Evolutionary conservation across 2,797 vertebrate genomes (phyloP).

Genomic region (Crocidura indochinensis): DNA sequence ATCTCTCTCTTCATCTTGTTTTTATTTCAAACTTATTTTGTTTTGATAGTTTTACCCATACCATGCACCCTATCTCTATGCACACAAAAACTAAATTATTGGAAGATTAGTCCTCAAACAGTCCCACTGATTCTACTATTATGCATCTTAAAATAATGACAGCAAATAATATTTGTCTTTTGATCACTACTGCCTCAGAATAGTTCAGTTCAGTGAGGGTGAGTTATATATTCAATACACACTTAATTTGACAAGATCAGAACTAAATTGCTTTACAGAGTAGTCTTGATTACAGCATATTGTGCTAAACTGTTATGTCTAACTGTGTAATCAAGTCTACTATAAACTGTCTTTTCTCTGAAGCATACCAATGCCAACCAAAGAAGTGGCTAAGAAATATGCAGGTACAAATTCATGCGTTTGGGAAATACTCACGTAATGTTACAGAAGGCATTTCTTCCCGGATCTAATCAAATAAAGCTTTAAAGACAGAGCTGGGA

Average conservation of each 20-base stretch:
- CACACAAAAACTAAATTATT: conserved; percentile 49
- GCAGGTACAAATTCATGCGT: conserved; percentile 77
- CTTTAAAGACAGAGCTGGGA: conserved; percentile 73
- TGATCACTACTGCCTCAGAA: conserved; percentile 69
- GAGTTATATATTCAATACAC: conserved; percentile 84
- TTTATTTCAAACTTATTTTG: conserved; percentile 55
- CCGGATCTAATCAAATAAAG: conserved; percentile 78
- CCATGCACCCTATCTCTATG: not conserved
- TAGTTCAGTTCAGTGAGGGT: conserved; percentile 78
- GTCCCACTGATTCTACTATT: conserved; percentile 75
- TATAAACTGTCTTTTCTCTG: conserved; percentile 80
- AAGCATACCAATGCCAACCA: conserved; percentile 77
- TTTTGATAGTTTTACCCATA: conserved; percentile 21
- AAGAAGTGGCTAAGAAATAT: conserved; percentile 76
- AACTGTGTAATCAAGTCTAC: conserved; percentile 86
- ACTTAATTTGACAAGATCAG: conserved; percentile 84
- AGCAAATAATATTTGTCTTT: conserved; percentile 77
- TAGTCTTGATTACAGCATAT: conserved; percentile 86
- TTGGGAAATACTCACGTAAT: conserved; percentile 69
- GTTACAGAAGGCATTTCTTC: conserved; percentile 66
- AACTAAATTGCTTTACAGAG: conserved; percentile 86
- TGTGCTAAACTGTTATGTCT: conserved; percentile 85
- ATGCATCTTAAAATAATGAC: conserved; percentile 68
- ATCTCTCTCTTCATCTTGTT: not conserved
- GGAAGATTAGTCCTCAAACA: conserved; percentile 71